Base-by-base conservation (phyloP, 2,797 vertebrate genomes). In the Paramormyrops hopkinsi region DNA sequence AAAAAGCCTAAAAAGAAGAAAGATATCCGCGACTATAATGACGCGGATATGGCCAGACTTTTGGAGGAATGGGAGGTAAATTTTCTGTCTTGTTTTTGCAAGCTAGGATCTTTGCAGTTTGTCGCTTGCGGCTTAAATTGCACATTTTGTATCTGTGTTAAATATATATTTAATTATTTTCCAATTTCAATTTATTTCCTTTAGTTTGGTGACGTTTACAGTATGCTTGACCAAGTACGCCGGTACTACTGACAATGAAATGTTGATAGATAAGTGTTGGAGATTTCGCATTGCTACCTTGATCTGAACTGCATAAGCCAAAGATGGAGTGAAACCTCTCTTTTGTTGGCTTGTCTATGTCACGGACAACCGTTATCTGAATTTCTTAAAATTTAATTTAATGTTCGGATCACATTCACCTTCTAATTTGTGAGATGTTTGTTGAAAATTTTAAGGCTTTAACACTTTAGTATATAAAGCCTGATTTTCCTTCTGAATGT, bases 21-120 rank as follows among this genome's bases (percentile, higher is more conserved):
- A 99, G 46, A 97, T 99, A 98, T 99, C 88, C 96, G 98, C 65
- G 98, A 99, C 91, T 99, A 99, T 93, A 99, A 99, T 89, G 98
- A 99, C 22, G 98, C 97, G 0, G 98, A 99, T 90, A 99, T 99
- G 98, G 98, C 98, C 0, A 96, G 97, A 90, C 96, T 99, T 51
- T 94, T 99, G 96, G 98, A 99, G 51, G 97, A 99, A 89, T 99
- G 98, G 98, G 98, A 99, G 98, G 98, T 98, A 44, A 54, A 1
- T 79, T 73, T 33, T 69, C 65, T 33, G 29, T 69, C 29, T 73
- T 73, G 62, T 65, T 65, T 65, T 33, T 73, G 25, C 29, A 73
- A 73, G 48, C 12, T 29, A 17, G 46, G 92, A 44, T 76, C 33
- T 17, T 73, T 69, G 62, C 25, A 37, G 73, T 79, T 17, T 44